Percentiles rank a stretch among this genome's conserved stretches.
These are phyloP conservation scores for Brachionus koreanus DNA, from an alignment of 1,140 invertebrate genomes.

Conservation along the genomic window DNA sequence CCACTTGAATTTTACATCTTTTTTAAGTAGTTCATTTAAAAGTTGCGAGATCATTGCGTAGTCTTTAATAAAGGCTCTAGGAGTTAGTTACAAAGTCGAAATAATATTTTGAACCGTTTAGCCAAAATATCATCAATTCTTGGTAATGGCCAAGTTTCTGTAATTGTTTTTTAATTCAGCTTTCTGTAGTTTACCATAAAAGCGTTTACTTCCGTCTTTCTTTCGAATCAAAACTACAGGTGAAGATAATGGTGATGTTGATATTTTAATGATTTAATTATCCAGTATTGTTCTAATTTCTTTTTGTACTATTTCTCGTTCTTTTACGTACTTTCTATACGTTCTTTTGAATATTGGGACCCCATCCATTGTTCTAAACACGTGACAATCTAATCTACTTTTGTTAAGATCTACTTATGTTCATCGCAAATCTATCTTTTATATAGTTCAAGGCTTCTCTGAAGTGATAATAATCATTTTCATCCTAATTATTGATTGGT, in stretches of 20 bases:
- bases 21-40: too few species aligned
- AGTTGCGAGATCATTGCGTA: neutral
- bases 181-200: constrained; percentile 61
- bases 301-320: neutral
- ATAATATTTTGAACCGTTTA: neutral
- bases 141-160: constrained; percentile 59
- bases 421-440: neutral
- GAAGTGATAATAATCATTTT: neutral
- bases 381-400: neutral
- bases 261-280: too few species aligned
- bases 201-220: constrained; percentile 55
- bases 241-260: too few species aligned
- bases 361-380: neutral
- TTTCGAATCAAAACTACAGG: constrained; percentile 53
- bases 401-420: neutral
- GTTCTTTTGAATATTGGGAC: neutral
- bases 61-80: constrained; percentile 45
- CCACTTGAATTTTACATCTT: too few species aligned
- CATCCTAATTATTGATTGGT: neutral
- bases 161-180: too few species aligned
- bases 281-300: neutral
- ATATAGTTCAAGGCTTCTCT: too few species aligned
- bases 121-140: neutral
- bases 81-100: constrained; percentile 27
- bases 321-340: neutral